Evolutionary conservation across 1,140 invertebrate species (phyloP), one percentile per base, ranked within the genome.

Genomic region (Campoletis sonorensis): DNA sequence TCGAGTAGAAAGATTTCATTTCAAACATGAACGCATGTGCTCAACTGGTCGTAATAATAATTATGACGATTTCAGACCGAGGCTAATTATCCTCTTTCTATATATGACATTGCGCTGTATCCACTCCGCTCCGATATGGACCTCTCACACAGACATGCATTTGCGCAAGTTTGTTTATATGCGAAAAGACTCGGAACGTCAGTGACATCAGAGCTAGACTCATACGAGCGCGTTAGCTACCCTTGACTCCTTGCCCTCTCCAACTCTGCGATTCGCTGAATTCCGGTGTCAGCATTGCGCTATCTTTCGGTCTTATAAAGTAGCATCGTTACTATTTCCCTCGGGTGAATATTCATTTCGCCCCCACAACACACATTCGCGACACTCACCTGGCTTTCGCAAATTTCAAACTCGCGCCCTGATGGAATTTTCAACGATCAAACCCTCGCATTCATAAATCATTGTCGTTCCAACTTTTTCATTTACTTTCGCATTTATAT

Each of bases 211-310:
- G 40, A 49, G 70, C 70, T 72, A 21, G 72, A 18, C 37, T n/a
- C n/a, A n/a, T n/a, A n/a, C 72, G 72, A 75, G 45, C 45, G 72
- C 45, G 45, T 75, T 75, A 75, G 72, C 72, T 72, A 72, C 70
- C 70, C 70, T 72, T 72, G 70, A 72, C 70, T 72, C 70, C 70
- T 72, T 72, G 70, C 70, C 70, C 70, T 72, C 37, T 70, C 67
- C 33, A 23, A 11, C 61, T 64, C 23, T 26, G 21, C 61, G 21
- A 26, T 23, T 64, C 45, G 30, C 72, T 45, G 45, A 75, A 75
- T 75, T 75, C 72, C 26, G 13, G 45, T 75, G 72, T 75, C 45
- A 54, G 72, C 45, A 75, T 49, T 30, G 72, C 13, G 45, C 45
- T 75, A 54, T 75, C 45, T 75, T 54, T 75, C 23, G 45, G 45